A percentile compares a stretch with the other conserved stretches of the same genome.
phyloP scores from a whole-genome alignment of 2,888 invertebrate species.

The Drosophila kuntzei region DNA sequence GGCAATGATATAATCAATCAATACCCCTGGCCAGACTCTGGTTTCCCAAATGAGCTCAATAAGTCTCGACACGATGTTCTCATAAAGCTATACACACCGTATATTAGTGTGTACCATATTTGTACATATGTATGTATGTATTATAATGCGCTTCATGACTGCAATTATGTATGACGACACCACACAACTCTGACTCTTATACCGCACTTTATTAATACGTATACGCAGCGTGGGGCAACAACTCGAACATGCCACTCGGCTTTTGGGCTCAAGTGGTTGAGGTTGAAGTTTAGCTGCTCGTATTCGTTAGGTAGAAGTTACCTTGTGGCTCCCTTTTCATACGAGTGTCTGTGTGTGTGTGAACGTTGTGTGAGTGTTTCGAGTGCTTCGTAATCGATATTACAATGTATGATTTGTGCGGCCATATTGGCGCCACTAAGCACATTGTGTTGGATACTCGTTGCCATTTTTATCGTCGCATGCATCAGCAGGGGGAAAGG shows the following conservation, averaged over 20 bases:
- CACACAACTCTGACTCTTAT: not conserved
- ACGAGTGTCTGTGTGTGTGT: constrained; percentile 1
- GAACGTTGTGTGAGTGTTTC: constrained; percentile 30
- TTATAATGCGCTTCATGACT: constrained; percentile 70
- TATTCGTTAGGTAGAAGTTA: constrained; percentile 27
- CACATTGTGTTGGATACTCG: constrained; percentile 65
- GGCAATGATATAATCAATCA: constrained; percentile 70
- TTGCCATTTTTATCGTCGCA: constrained; percentile 58
- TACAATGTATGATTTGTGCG: constrained; percentile 74
- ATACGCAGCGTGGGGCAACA: constrained; percentile 57
- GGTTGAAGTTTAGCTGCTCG: constrained; percentile 37
- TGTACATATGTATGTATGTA: too few relatives aligned
- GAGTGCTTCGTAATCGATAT: constrained; percentile 77
- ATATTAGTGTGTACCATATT: too few relatives aligned
- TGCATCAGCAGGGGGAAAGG: constrained; percentile 48
- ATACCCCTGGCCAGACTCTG: constrained; percentile 38
- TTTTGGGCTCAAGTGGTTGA: constrained; percentile 59
- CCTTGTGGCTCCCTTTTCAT: constrained; percentile 15
- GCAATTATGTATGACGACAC: constrained; percentile 64
- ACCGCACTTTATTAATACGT: constrained; percentile 57
- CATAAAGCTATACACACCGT: constrained; percentile 10
- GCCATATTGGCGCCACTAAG: constrained; percentile 64
- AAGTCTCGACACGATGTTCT: constrained; percentile 17
- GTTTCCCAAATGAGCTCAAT: constrained; percentile 35
- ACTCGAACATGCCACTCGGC: constrained; percentile 37